Percentiles rank a stretch among this genome's conserved stretches.
Evolutionary conservation across 1,140 invertebrate genomes (phyloP).

Genomic region (Anastatus disparis): DNA sequence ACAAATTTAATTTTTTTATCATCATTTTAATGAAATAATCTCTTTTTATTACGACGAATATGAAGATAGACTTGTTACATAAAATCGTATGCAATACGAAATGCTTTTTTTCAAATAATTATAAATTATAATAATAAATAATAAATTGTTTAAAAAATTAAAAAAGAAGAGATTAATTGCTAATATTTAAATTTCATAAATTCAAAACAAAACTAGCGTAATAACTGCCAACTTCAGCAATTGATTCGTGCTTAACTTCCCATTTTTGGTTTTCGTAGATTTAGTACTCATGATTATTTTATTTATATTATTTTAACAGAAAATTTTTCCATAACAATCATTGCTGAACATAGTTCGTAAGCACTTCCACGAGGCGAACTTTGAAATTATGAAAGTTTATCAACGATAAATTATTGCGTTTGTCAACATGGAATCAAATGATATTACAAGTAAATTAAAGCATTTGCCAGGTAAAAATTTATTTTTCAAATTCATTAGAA

Average conservation of each 20-base stretch:
- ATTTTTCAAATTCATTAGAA: background rate
- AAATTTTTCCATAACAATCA: background rate
- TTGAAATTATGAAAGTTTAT: constrained; percentile 24
- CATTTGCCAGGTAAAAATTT: constrained; percentile 15
- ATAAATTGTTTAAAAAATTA: too few species aligned
- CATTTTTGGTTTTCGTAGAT: background rate
- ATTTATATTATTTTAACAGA: too few species aligned
- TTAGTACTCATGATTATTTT: background rate
- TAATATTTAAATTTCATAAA: too few species aligned
- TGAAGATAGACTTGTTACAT: too few species aligned
- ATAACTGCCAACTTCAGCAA: background rate
- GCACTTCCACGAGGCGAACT: background rate
- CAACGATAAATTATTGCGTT: constrained; percentile 7
- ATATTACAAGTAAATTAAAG: background rate
- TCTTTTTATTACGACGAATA: too few species aligned
- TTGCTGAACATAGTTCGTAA: background rate
- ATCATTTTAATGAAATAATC: too few species aligned
- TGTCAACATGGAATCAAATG: background rate
- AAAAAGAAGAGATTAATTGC: too few species aligned
- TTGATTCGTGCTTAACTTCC: background rate
- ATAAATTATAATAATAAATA: too few species aligned
- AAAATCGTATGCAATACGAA: too few species aligned
- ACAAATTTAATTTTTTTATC: too few species aligned
- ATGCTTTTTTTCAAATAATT: too few species aligned
- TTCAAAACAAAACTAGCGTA: constrained; percentile 7